These are phyloP conservation scores for Chloropsis cyanopogon DNA, from an alignment of 2,113 vertebrate species.

Conservation along the genomic window DNA sequence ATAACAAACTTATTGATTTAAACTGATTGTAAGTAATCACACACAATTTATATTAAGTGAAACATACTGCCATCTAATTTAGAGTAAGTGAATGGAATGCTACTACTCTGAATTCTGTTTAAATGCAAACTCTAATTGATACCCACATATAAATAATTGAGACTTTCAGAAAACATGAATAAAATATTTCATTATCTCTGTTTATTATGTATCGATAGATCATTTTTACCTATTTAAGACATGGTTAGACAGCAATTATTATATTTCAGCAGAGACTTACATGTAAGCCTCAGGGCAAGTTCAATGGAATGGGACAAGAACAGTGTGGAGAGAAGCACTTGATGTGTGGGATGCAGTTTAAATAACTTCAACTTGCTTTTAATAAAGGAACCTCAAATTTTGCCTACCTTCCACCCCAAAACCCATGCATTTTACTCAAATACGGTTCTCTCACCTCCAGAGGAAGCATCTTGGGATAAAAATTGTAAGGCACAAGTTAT, in stretches of 20 bases:
- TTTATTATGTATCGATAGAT: conserved; percentile 5
- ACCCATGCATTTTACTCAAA: background rate
- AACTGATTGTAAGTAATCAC: conserved; percentile 69
- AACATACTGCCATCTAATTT: conserved; percentile 68
- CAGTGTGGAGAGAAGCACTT: background rate
- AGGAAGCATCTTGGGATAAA: background rate
- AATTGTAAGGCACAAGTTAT: background rate
- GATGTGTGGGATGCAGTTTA: background rate
- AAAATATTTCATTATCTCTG: background rate
- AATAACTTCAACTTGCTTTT: background rate
- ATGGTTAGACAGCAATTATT: conserved; percentile 21
- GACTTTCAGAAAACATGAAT: conserved; percentile 39
- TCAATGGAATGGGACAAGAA: conserved; percentile 38
- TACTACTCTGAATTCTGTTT: conserved; percentile 45
- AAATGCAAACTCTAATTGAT: conserved; percentile 67
- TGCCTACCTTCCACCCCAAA: background rate
- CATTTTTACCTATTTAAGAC: conserved; percentile 43
- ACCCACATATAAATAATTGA: conserved; percentile 56
- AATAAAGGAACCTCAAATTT: background rate
- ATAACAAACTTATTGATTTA: conserved; percentile 71
- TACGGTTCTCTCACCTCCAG: background rate
- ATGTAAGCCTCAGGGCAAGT: background rate
- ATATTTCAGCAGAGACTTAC: conserved; percentile 13
- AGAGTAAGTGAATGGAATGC: conserved; percentile 61
- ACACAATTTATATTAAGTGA: conserved; percentile 69